These are phyloP conservation scores for Leptoteleia sp. DNA, from an alignment of 1,140 invertebrate species.

Conservation along the genomic window DNA sequence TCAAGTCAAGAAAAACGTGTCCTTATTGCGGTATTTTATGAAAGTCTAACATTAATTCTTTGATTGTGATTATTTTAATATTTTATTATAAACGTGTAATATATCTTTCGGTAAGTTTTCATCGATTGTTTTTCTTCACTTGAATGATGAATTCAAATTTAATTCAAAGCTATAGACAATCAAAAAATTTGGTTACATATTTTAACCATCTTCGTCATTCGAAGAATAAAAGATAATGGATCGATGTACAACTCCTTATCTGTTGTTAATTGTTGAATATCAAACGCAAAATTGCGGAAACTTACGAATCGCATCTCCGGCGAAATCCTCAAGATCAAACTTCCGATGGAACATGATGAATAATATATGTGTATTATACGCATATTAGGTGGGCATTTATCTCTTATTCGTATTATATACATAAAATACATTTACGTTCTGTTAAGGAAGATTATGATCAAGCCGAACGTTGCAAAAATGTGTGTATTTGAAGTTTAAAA, in stretches of 20 bases:
- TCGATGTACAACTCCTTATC: not conserved
- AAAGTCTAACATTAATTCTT: no score
- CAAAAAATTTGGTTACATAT: not conserved
- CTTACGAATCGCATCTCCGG: not conserved
- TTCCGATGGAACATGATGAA: no score
- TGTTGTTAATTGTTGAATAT: slow-evolving; percentile 4
- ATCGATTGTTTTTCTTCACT: not conserved
- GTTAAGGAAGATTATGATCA: no score
- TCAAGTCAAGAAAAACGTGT: no score
- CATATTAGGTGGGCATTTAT: no score
- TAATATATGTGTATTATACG: no score
- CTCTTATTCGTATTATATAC: no score
- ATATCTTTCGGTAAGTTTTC: no score
- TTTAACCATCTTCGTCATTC: not conserved
- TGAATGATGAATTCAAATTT: not conserved
- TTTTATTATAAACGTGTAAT: no score
- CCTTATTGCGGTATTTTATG: no score
- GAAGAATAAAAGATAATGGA: not conserved
- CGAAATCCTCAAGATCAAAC: slow-evolving; percentile 46
- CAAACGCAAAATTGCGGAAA: slow-evolving; percentile 14
- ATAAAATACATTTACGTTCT: no score
- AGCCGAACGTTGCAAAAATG: slow-evolving; percentile 26
- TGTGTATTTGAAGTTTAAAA: slow-evolving; percentile 37
- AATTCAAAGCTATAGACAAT: slow-evolving; percentile 6
- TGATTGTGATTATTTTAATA: no score